Evolutionary conservation across 2,888 invertebrate genomes (phyloP).

Genomic region (Lasius platythorax): DNA sequence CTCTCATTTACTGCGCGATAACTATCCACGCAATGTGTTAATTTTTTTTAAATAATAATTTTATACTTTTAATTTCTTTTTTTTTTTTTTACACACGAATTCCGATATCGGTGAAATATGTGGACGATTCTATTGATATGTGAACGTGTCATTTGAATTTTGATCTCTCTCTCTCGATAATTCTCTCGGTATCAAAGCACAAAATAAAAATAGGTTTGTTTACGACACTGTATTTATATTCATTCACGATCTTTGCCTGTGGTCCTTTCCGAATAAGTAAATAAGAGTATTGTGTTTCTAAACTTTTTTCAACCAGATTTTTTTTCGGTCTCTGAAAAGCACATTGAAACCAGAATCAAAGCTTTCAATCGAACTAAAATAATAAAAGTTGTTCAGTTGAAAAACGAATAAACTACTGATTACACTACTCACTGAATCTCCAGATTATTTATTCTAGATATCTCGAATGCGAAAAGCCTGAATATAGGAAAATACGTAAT

Average conservation of each 20-base stretch:
- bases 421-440: neutral
- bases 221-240: constrained; percentile 73
- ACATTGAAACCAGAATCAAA: neutral
- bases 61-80: neutral
- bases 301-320: neutral
- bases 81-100: neutral
- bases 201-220: constrained; percentile 71
- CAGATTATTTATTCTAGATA: neutral
- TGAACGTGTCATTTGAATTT: neutral
- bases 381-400: neutral
- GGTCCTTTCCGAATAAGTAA: neutral
- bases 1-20: neutral
- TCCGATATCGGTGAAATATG: neutral
- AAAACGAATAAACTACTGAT: neutral
- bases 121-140: neutral
- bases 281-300: neutral
- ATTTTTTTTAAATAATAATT: neutral
- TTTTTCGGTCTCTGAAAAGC: neutral
- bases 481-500: neutral
- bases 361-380: neutral
- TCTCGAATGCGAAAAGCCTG: neutral
- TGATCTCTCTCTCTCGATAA: neutral
- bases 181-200: neutral
- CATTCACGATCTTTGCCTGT: constrained; percentile 57
- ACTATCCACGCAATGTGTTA: neutral